These are phyloP conservation scores for Sialia sialis DNA, from an alignment of 2,113 vertebrate genomes.

Conservation along the genomic window DNA sequence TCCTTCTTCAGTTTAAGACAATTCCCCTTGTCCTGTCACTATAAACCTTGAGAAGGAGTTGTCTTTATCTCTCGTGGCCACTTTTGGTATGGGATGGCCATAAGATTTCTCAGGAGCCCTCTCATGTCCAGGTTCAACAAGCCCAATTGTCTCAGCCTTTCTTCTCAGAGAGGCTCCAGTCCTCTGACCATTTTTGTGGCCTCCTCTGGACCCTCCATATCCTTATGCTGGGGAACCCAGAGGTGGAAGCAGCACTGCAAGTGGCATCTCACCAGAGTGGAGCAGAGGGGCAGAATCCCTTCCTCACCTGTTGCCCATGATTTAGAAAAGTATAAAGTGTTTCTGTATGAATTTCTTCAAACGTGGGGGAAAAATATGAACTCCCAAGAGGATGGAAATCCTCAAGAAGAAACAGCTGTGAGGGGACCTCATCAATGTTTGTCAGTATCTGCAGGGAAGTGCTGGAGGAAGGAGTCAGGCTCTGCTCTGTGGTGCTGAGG, in stretches of 20 bases:
- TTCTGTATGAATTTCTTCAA: neutral
- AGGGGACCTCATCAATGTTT: neutral
- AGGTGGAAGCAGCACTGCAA: neutral
- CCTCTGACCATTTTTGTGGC: neutral
- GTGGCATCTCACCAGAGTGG: neutral
- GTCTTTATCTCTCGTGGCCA: neutral
- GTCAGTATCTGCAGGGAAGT: neutral
- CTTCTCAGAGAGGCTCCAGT: neutral
- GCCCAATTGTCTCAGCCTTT: neutral
- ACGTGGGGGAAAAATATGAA: neutral
- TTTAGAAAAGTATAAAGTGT: neutral
- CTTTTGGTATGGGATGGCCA: neutral
- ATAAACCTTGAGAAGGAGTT: neutral
- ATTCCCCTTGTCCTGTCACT: neutral
- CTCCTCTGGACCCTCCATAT: rapidly evolving
- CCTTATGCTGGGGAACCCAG: neutral
- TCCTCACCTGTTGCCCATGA: rapidly evolving
- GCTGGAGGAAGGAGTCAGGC: neutral
- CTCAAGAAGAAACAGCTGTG: neutral
- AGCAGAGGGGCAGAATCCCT: neutral
- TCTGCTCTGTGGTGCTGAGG: neutral
- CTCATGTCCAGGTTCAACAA: neutral
- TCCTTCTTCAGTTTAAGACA: neutral
- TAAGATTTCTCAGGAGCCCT: neutral
- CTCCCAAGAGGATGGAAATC: neutral